Percentiles rank a stretch among this genome's conserved stretches.
These are phyloP conservation scores for Eupithecia insigniata DNA, from an alignment of 2,888 invertebrate genomes.

Conservation along the genomic window DNA sequence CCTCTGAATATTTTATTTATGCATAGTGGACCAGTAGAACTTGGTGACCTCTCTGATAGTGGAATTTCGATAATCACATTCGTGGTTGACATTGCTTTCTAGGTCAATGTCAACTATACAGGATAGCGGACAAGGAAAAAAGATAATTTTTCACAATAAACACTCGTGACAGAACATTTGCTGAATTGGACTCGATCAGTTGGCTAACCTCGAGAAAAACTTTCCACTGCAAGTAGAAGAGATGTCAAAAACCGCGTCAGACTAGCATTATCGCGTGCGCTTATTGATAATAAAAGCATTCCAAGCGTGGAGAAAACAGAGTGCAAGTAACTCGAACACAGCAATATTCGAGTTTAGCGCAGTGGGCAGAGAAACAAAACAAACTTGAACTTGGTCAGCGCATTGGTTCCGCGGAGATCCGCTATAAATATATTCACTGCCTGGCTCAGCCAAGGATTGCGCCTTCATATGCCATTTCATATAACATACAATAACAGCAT, in stretches of 20 bases:
- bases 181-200: slow-evolving; percentile 53
- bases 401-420: slow-evolving; percentile 57
- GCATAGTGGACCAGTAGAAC: slow-evolving; percentile 41
- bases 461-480: slow-evolving; percentile 43
- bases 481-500: slow-evolving; percentile 41
- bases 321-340: slow-evolving; percentile 38
- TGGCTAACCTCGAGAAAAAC: slow-evolving; percentile 32
- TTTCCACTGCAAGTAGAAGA: background rate
- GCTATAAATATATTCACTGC: slow-evolving; percentile 68
- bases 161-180: slow-evolving; percentile 46
- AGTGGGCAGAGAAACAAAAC: slow-evolving; percentile 50
- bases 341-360: slow-evolving; percentile 30
- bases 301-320: slow-evolving; percentile 43
- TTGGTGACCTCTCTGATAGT: slow-evolving; percentile 61
- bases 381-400: slow-evolving; percentile 71
- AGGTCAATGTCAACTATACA: slow-evolving; percentile 69
- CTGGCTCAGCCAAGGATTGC: slow-evolving; percentile 32
- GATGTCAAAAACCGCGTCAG: slow-evolving; percentile 39
- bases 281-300: slow-evolving; percentile 41
- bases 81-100: slow-evolving; percentile 66
- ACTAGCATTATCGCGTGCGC: slow-evolving; percentile 39
- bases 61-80: slow-evolving; percentile 53
- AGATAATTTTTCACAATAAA: slow-evolving; percentile 55
- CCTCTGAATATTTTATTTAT: slow-evolving; percentile 54
- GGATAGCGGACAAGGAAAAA: slow-evolving; percentile 62